Evolutionary conservation across 1,140 invertebrate genomes (phyloP), one percentile per base, ranked within the genome.

Genomic region (Drosophila bocki): DNA sequence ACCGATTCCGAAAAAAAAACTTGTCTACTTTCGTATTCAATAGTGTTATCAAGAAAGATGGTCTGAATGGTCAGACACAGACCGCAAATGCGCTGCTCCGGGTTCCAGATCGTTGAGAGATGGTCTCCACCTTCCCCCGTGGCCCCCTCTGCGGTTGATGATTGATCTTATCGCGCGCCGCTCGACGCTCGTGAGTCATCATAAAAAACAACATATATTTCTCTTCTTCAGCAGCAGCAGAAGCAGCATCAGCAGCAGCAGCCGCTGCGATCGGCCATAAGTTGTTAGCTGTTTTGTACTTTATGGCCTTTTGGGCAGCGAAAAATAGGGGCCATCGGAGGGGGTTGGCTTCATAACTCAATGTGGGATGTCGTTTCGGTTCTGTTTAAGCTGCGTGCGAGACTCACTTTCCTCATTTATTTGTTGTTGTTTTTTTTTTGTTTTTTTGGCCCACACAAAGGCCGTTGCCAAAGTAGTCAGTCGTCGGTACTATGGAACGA

Each of bases 21-120:
- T 88, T 91, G 78, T 86, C 86, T 88, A 88, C 84, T 88, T 88
- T 84, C 80, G 84, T 88, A 88, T 88, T 88, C 85, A 75, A 90
- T 74, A 90, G 79, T 90, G 84, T 88, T 88, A 87, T 87, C 85
- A 87, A 68, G 76, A 82, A 58, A 70, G 82, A 77, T 77, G 75
- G 72, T 37, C 53, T 41, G 41, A 68, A 58, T 47, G 72, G 61
- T 15, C 63, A 53, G 62, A 32, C 39, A 47, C 41, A 63, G 65
- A 78, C 76, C 76, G 75, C 76, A 78, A 70, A 70, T 9, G 50
- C 58, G 45, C 19, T 54, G 41, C 37, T 22, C 37, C 32, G 71
- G 41, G 45, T 22, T 67, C 61, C 50, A 63, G 70, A 75, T 65
- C 59, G 70, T 57, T 50, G 72, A 63, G 44, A 48, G 51, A 45